Conservation (phyloP, 2,797 vertebrate genomes). For the Poliocrania exsul region DNA sequence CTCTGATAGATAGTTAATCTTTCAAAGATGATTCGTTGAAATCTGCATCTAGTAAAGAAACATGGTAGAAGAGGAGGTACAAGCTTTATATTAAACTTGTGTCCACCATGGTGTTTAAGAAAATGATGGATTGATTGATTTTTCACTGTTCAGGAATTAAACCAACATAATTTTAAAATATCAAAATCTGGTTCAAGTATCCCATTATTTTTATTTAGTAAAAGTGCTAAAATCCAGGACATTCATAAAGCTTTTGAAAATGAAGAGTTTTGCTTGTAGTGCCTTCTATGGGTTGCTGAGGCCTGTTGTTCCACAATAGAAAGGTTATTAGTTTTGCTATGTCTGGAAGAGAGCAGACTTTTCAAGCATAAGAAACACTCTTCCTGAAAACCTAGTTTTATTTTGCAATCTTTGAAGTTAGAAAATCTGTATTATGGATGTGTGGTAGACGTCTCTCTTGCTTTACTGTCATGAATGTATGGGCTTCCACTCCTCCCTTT, state of each 20-base stretch:
- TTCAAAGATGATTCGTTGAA: not conserved
- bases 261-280: not conserved
- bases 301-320: not conserved
- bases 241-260: not conserved
- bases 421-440: not conserved
- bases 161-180: not conserved
- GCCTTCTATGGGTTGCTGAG: not conserved
- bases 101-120: not conserved
- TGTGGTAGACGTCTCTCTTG: not conserved
- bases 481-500: not conserved
- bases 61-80: not conserved
- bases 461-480: not conserved
- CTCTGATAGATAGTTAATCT: not conserved
- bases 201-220: not conserved
- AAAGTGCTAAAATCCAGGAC: not conserved
- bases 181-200: not conserved
- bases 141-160: not conserved
- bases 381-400: not conserved
- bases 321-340: not conserved
- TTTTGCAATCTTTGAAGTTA: not conserved
- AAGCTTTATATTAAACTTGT: not conserved
- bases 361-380: not conserved
- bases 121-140: not conserved
- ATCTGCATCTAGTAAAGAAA: not conserved
- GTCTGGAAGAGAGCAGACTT: not conserved